Evolutionary conservation across 2,113 vertebrate genomes (phyloP).

Genomic region (Martes martes): DNA sequence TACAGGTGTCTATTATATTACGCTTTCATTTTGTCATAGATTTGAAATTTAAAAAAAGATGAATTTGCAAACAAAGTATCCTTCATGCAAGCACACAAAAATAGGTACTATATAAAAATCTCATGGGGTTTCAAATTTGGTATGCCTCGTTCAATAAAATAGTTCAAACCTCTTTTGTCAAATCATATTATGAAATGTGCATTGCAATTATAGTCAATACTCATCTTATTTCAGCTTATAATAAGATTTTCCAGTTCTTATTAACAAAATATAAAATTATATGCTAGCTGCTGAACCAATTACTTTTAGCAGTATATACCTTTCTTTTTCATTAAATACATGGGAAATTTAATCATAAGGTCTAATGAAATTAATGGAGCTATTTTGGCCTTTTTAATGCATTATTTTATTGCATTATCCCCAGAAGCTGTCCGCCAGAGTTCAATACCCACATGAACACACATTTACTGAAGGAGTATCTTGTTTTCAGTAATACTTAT

Average conservation of each 20-base stretch:
- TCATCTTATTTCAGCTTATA: conserved; percentile 65
- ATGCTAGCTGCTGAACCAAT: conserved; percentile 44
- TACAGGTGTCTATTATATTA: neutral
- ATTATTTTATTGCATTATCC: conserved; percentile 61
- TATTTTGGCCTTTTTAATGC: conserved; percentile 64
- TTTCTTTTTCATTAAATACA: conserved; percentile 73
- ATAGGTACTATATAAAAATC: neutral
- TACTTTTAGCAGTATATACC: conserved; percentile 65
- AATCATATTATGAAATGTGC: conserved; percentile 61
- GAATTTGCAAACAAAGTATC: neutral
- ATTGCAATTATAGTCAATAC: conserved; percentile 54
- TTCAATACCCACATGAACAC: neutral
- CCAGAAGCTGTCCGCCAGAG: conserved; percentile 46
- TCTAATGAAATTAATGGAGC: conserved; percentile 69
- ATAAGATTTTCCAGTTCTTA: conserved; percentile 67
- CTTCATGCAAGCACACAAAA: neutral
- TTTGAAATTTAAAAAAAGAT: conserved; percentile 22
- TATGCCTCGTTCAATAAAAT: neutral
- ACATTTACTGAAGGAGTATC: conserved; percentile 29
- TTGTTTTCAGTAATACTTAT: neutral
- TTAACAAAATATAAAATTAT: conserved; percentile 74
- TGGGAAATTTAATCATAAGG: conserved; percentile 66
- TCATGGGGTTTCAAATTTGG: neutral
- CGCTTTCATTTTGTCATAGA: neutral
- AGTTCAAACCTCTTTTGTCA: conserved; percentile 53